phyloP scores from a whole-genome alignment of 2,113 vertebrate genomes.

The Stegostoma tigrinum region DNA sequence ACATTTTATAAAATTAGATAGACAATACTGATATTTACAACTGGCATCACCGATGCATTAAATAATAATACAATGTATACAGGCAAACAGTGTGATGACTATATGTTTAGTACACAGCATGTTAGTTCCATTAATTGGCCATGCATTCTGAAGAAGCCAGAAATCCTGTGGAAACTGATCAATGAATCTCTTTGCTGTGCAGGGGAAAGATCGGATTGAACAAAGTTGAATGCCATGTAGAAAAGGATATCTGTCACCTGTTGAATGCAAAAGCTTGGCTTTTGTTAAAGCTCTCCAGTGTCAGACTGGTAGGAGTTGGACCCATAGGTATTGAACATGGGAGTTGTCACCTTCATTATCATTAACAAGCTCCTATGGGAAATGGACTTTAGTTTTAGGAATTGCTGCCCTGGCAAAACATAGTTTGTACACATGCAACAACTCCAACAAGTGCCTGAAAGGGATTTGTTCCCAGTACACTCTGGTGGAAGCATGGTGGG shows the following conservation, averaged over 20 bases:
- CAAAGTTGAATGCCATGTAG: neutral
- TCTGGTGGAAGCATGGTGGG: neutral
- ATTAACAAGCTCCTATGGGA: neutral
- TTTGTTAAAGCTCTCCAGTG: neutral
- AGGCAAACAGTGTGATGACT: neutral
- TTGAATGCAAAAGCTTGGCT: neutral
- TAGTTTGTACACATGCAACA: too few relatives aligned
- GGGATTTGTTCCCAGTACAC: neutral
- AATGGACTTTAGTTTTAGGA: neutral
- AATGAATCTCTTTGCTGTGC: neutral
- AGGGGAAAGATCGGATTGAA: neutral
- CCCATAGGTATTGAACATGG: neutral
- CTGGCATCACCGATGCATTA: neutral
- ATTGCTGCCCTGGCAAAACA: neutral
- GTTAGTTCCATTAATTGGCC: neutral
- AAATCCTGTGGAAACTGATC: neutral
- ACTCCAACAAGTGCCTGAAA: neutral
- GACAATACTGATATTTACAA: neutral
- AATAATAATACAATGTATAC: neutral
- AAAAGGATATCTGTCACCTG: neutral
- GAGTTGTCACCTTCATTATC: neutral
- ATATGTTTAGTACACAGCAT: neutral
- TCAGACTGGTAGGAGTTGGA: neutral
- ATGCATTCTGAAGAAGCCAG: neutral
- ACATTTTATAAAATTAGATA: neutral